Evolutionary conservation across 2,797 vertebrate species (phyloP).

Genomic region (Cryptoblepharus egeriae): DNA sequence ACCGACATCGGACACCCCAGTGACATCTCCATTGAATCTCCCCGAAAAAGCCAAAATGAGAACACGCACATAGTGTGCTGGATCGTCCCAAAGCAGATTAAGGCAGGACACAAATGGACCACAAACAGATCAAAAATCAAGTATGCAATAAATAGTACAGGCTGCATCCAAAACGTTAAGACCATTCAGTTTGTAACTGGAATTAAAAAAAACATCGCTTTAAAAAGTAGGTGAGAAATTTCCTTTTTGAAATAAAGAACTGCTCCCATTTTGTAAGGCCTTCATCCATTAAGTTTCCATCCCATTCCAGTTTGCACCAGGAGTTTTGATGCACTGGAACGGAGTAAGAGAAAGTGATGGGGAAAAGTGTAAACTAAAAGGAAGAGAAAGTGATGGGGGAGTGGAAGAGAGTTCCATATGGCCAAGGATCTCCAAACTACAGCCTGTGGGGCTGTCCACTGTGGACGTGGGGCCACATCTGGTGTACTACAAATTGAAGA

Average conservation of each 20-base stretch:
- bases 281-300: slow-evolving; percentile 52
- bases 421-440: too few species aligned
- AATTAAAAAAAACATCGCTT: slow-evolving; percentile 54
- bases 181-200: slow-evolving; percentile 60
- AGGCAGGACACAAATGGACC: slow-evolving; percentile 61
- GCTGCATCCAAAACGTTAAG: slow-evolving; percentile 67
- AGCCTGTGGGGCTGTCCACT: too few species aligned
- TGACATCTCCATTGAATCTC: slow-evolving; percentile 63
- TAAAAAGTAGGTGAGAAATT: slow-evolving; percentile 30
- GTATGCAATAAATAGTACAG: slow-evolving; percentile 57
- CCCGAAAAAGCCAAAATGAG: neutral
- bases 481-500: too few species aligned
- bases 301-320: neutral
- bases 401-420: neutral
- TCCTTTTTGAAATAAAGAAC: slow-evolving; percentile 51
- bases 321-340: neutral
- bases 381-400: neutral
- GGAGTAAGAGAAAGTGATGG: neutral
- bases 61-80: neutral
- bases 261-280: slow-evolving; percentile 31
- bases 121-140: slow-evolving; percentile 64
- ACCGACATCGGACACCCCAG: slow-evolving; percentile 56
- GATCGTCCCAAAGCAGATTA: slow-evolving; percentile 36
- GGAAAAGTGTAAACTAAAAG: too few species aligned
- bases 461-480: too few species aligned